Conservation (phyloP, 2,797 vertebrate genomes). For the Numenius phaeopus region DNA sequence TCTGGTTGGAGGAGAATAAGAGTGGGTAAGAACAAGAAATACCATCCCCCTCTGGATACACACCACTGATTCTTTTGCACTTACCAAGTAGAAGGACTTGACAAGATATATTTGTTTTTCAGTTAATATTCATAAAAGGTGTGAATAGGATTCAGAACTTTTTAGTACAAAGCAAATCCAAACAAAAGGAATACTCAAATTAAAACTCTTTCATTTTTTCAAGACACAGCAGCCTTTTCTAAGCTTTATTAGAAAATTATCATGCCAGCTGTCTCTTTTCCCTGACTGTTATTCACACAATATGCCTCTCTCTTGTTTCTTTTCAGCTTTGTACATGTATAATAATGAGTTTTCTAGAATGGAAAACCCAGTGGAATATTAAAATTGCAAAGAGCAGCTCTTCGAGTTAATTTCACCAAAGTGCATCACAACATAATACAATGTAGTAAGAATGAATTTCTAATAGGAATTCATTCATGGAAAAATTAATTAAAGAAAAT, state of each 20-base stretch:
- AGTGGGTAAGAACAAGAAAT: conserved; percentile 49
- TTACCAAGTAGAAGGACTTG: conserved; percentile 60
- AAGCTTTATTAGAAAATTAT: conserved; percentile 87
- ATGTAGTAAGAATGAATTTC: conserved; percentile 82
- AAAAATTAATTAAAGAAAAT: conserved; percentile 84
- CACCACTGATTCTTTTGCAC: conserved; percentile 62
- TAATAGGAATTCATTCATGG: conserved; percentile 80
- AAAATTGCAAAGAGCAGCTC: conserved; percentile 84
- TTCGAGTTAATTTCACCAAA: conserved; percentile 83
- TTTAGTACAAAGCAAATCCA: conserved; percentile 78
- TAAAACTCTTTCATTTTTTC: conserved; percentile 71
- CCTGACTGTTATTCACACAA: conserved; percentile 91
- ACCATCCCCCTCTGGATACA: conserved; percentile 64
- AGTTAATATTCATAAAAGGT: conserved; percentile 78
- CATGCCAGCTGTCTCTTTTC: conserved; percentile 88
- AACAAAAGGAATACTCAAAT: conserved; percentile 76
- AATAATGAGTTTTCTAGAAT: conserved; percentile 92
- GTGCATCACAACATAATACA: conserved; percentile 81
- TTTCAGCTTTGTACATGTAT: conserved; percentile 87
- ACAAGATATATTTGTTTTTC: conserved; percentile 78
- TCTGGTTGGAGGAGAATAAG: conserved; percentile 36
- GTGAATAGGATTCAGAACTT: conserved; percentile 79
- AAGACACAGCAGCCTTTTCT: conserved; percentile 81
- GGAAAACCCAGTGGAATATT: conserved; percentile 88
- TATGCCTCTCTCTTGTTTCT: conserved; percentile 88